Evolutionary conservation across 2,888 invertebrate genomes (phyloP).

Genomic region (Eulithis prunata): DNA sequence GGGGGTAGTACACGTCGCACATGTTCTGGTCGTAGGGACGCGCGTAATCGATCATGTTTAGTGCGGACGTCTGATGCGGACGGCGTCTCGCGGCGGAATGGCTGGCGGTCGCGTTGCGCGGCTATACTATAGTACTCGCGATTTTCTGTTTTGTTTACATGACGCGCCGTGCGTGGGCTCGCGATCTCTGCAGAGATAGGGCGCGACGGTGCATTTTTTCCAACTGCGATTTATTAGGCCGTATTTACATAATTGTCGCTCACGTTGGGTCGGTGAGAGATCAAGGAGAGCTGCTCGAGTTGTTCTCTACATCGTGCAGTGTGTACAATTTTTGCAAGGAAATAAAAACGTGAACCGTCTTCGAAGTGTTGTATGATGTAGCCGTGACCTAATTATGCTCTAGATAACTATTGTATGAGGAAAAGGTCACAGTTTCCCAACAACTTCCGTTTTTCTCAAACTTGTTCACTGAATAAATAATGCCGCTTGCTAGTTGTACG

Average conservation of each 20-base stretch:
- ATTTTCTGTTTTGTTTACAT: slow-evolving; percentile 71
- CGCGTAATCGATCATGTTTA: slow-evolving; percentile 76
- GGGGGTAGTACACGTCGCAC: slow-evolving; percentile 71
- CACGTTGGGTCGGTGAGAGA: slow-evolving; percentile 35
- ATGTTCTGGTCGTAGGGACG: slow-evolving; percentile 77
- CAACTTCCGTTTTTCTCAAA: slow-evolving; percentile 19
- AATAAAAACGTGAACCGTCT: slow-evolving; percentile 12
- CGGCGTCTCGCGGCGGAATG: slow-evolving; percentile 65
- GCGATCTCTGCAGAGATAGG: slow-evolving; percentile 29
- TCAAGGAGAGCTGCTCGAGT: slow-evolving; percentile 36
- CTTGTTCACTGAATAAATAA: neutral
- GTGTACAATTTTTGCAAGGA: slow-evolving; percentile 12
- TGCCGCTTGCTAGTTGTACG: neutral
- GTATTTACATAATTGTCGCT: slow-evolving; percentile 41
- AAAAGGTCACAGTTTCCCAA: slow-evolving; percentile 5
- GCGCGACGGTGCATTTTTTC: slow-evolving; percentile 38
- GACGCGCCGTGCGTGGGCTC: slow-evolving; percentile 41
- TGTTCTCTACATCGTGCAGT: slow-evolving; percentile 16
- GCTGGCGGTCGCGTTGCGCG: slow-evolving; percentile 49
- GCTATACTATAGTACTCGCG: slow-evolving; percentile 58
- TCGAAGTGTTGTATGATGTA: slow-evolving; percentile 9
- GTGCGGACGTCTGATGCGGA: slow-evolving; percentile 58
- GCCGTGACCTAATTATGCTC: slow-evolving; percentile 17
- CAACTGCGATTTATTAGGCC: slow-evolving; percentile 40
- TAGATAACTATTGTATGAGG: slow-evolving; percentile 19